Evolutionary conservation across 2,888 invertebrate species (phyloP), one percentile per base, ranked within the genome.

Genomic region (Eubasilissa splendida): DNA sequence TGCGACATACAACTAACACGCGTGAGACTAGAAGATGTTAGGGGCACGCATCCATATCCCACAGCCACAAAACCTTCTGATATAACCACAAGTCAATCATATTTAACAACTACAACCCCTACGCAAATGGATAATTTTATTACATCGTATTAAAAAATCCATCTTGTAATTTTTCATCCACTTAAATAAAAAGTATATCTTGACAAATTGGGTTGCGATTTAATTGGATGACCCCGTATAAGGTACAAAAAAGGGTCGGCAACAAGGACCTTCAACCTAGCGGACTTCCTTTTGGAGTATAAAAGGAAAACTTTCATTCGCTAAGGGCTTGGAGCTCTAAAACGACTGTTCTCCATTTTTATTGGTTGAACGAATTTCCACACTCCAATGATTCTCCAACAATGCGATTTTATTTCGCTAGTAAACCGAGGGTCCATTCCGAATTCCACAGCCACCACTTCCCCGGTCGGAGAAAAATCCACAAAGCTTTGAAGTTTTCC

Each of bases 231-330:
- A 42, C 42, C 42, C 42, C 7, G 7, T 42, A 7, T 42, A 42
- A 42, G 42, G 4, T 7, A 42, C 42, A 42, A 42, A 42, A 68
- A 68, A 50, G 22, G 68, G 50, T 50, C 50, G 52, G 52, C 50
- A 66, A 63, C 50, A 63, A 52, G 14, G 68, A 50, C 52, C 52
- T 14, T 3, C n/a, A 42, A 42, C 42, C 42, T 42, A 68, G 14
- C 52, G 68, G n/a, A 68, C 52, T 68, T 68, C 68, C 68, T 52
- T 68, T 68, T 10, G 3, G 68, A 68, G 42, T 14, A 68, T 68
- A 68, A 68, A 68, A 68, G 68, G 68, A 22, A 68, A 68, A 68
- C 68, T 68, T 68, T 68, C 68, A 52, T 68, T 68, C 50, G 68
- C 52, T 68, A 68, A 68, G 50, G 68, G 50, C 68, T 50, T 42